Evolutionary conservation across 2,888 invertebrate species (phyloP), one percentile per base, ranked within the genome.

Genomic region (Caenorhabditis sulstoni): DNA sequence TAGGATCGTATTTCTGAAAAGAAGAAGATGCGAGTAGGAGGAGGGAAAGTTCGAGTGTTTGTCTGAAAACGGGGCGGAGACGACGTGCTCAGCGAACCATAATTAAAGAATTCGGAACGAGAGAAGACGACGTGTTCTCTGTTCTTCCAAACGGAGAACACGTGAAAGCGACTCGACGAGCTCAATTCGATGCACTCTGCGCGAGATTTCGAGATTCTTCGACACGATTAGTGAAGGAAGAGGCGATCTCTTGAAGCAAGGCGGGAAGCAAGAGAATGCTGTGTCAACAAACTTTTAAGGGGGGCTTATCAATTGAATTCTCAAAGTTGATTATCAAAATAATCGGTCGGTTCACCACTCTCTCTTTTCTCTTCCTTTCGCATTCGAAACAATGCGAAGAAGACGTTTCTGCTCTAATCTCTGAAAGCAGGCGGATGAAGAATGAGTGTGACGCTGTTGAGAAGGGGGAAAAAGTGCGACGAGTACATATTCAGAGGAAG

Each of bases 231-330:
- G 14, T 2, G 11, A 11, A 11, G 14, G 7, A 11, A 41, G 11
- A 11, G 41, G 14, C 12, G 41, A 41, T 11, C 11, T 41, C 11
- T 2, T 8, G 41, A 14, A 11, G 41, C 7, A 41, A 41, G 41
- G 12, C 7, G 41, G 4, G 41, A 52, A 29, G n/a, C n/a, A 5
- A 29, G 14, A 52, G 52, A 52, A 52, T 52, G 23, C 29, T 22
- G 23, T 23, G 23, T 11, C 14, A 52, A 52, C 29, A 23, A 14
- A 12, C 12, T 23, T 50, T 2, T 20, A 52, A 39, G 52, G 41
- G 59, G 50, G 68, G 29, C 59, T 68, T 68, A 68, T 68, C 68
- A 68, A 59, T 61, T 61, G 20, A 61, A 53, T 68, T 68, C 52
- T 44, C 20, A 68, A 68, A 68, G 47, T 59, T 68, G 59, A 68